A percentile compares a stretch with the other conserved stretches of the same genome.
Conservation (phyloP, 2,797 vertebrate genomes). For the Pseudopleuronectes americanus region DNA sequence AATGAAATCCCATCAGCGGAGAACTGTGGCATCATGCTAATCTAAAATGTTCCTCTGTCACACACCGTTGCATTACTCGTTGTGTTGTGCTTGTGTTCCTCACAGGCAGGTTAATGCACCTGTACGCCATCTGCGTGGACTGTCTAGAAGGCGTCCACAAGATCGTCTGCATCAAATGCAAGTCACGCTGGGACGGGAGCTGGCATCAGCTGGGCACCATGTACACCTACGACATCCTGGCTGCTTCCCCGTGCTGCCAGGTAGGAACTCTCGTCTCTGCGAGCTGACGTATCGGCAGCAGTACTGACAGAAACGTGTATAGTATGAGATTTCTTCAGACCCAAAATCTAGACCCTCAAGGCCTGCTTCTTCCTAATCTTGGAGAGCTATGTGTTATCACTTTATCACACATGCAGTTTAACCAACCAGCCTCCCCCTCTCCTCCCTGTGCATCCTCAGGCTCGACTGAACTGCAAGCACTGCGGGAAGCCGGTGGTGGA, state of each 20-base stretch:
- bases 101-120: constrained; percentile 97
- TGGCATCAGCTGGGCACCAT: constrained; percentile 99
- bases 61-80: too few relatives aligned
- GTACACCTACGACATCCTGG: constrained; percentile 99
- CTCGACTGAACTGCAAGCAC: constrained; percentile 99
- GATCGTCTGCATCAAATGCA: constrained; percentile 99
- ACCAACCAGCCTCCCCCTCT: neutral
- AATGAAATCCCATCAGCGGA: too few relatives aligned
- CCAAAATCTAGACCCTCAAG: too few relatives aligned
- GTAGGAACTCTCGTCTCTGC: constrained; percentile 68
- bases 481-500: constrained; percentile 99
- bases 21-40: too few relatives aligned
- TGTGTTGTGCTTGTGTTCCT: constrained; percentile 4
- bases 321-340: too few relatives aligned
- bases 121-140: constrained; percentile 98
- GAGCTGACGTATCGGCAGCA: neutral
- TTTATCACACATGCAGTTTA: too few relatives aligned
- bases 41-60: too few relatives aligned
- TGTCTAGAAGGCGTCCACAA: constrained; percentile 99
- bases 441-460: constrained; percentile 78
- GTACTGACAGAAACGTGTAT: neutral
- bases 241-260: constrained; percentile 98
- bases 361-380: too few relatives aligned
- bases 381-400: too few relatives aligned
- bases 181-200: constrained; percentile 98